Evolutionary conservation across 2,113 vertebrate genomes (phyloP).

Genomic region (Mungos mungo): DNA sequence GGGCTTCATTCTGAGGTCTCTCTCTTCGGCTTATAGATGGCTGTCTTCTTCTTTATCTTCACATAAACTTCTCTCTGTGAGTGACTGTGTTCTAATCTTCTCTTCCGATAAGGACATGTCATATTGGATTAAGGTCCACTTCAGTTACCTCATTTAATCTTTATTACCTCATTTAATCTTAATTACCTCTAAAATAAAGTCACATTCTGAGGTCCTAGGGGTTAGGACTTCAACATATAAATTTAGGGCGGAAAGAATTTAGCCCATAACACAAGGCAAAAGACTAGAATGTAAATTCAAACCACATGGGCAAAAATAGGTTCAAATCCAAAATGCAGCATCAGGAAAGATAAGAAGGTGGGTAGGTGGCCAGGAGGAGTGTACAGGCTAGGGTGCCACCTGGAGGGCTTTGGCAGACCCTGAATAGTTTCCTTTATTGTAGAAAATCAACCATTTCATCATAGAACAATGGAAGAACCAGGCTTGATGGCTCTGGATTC

Average conservation of each 20-base stretch:
- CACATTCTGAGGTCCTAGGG: neutral
- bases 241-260: neutral
- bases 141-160: neutral
- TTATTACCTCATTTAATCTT: neutral
- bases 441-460: neutral
- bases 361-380: neutral
- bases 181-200: neutral
- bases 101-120: neutral
- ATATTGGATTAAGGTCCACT: neutral
- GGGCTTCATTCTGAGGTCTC: neutral
- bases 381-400: neutral
- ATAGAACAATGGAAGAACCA: neutral
- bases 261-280: neutral
- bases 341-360: neutral
- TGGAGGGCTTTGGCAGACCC: neutral
- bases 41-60: neutral
- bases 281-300: neutral
- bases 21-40: neutral
- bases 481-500: neutral
- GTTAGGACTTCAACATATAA: neutral
- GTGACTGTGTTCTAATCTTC: neutral
- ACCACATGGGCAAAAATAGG: neutral
- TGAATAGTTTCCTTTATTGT: neutral
- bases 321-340: neutral
- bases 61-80: neutral